Conservation (phyloP, 2,797 vertebrate species). For the Notamacropus eugenii region DNA sequence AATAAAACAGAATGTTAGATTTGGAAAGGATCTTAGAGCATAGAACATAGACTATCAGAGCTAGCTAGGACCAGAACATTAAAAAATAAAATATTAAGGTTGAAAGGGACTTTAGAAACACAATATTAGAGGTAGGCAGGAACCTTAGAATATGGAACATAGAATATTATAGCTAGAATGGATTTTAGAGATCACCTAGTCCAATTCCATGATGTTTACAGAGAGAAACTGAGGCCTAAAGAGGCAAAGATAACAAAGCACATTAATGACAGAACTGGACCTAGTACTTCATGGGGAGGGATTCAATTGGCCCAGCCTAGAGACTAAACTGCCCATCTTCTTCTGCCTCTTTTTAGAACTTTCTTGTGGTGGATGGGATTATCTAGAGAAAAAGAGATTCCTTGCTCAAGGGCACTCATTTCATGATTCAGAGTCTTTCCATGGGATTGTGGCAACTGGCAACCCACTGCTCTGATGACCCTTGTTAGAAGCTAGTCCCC, state of each 20-base stretch:
- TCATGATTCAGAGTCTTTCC: background rate
- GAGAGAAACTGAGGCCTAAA: background rate
- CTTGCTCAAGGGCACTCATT: background rate
- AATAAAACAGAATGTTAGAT: background rate
- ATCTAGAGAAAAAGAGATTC: background rate
- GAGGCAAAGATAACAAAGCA: background rate
- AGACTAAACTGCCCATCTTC: background rate
- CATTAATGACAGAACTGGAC: background rate
- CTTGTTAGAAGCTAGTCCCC: background rate
- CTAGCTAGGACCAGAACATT: background rate
- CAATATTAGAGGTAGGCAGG: background rate
- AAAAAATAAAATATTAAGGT: background rate
- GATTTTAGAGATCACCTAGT: background rate
- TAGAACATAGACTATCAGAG: background rate
- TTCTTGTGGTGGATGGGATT: background rate
- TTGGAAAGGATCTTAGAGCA: background rate
- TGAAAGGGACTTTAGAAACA: background rate
- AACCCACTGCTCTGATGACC: background rate
- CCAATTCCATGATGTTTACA: background rate
- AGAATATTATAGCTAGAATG: background rate
- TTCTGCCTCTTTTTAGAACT: background rate
- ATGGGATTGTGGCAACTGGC: background rate
- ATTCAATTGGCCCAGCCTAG: background rate
- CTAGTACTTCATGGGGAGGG: background rate
- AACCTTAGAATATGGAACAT: background rate